A percentile compares a stretch with the other conserved stretches of the same genome.
Conservation (phyloP, 2,797 vertebrate species). For the Pyrocephalus nanus region DNA sequence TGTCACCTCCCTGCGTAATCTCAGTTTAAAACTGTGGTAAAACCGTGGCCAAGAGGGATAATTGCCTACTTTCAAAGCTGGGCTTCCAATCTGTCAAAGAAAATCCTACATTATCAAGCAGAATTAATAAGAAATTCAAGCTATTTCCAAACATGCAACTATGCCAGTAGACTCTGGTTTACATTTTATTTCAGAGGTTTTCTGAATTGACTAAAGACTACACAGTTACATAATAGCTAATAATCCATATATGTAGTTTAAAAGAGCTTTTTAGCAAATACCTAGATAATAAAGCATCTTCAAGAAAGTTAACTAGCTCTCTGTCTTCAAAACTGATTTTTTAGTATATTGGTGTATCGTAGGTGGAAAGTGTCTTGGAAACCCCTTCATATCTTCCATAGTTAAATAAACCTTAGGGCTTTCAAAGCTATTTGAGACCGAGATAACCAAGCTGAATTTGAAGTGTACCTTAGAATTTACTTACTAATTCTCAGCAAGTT, state of each 20-base stretch:
- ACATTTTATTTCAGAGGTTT: neutral
- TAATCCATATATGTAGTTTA: neutral
- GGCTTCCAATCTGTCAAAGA: neutral
- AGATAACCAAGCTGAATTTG: conserved; percentile 8
- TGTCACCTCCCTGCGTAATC: neutral
- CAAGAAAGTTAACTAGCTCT: conserved; percentile 38
- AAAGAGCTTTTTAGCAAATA: conserved; percentile 16
- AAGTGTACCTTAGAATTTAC: conserved; percentile 27
- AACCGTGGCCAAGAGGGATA: neutral
- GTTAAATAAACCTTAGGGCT: conserved; percentile 15
- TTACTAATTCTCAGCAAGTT: conserved; percentile 18
- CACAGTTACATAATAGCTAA: conserved; percentile 15
- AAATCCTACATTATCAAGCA: neutral
- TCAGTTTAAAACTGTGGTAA: conserved; percentile 1
- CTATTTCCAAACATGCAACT: neutral
- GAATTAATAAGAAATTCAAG: neutral
- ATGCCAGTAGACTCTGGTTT: neutral
- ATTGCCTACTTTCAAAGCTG: neutral
- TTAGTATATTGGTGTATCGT: neutral
- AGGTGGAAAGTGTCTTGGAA: conserved; percentile 29
- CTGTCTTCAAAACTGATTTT: conserved; percentile 38
- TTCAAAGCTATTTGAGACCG: conserved; percentile 1
- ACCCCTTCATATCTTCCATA: neutral
- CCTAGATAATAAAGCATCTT: neutral
- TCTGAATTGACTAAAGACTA: neutral